Evolutionary conservation across 2,888 invertebrate genomes (phyloP), one percentile per base, ranked within the genome.

Genomic region (Drosophila fulvimacula): DNA sequence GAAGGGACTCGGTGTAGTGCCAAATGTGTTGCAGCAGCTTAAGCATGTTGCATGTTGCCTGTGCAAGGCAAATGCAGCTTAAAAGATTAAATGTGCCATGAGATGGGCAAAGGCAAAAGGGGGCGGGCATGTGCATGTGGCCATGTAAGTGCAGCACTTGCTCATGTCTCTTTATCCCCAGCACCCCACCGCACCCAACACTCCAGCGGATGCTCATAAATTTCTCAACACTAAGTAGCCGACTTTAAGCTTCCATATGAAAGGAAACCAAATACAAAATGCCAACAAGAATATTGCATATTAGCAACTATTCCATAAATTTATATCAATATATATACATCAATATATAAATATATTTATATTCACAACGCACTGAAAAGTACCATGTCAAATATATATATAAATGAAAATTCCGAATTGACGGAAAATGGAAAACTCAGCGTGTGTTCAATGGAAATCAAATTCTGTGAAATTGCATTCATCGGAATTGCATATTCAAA

Each of bases 11-110:
- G 34, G 51, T 51, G 34, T 36, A 51, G 36, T 61, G 77, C 82
- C 81, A 79, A 87, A 85, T 80, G 83, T 71, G 70, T 76, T 87
- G 82, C 76, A 68, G 78, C 84, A 83, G 87, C 82, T 83, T 87
- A 87, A 84, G 85, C 87, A 75, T 83, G 83, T 83, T 87, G 84
- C 81, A 81, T 76, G 76, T 74, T 82, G 81, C 65, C 79, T 56
- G 67, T 59, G 73, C 78, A 76, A 81, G 81, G 87, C 86, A 67
- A 82, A 79, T 87, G 79, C 85, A 87, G 88, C 88, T 85, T 88
- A 84, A 85, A 73, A 87, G 88, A 87, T 87, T 87, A 84, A 81
- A 74, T 83, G 60, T 53, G 66, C 44, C 69, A 58, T 21, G 53
- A 21, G 65, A 30, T 38, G 27, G 32, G 9, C 36, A 9, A 9